Percentiles rank a stretch among this genome's conserved stretches.
Evolutionary conservation across 2,113 vertebrate species (phyloP).

Genomic region (Glareola pratincola): DNA sequence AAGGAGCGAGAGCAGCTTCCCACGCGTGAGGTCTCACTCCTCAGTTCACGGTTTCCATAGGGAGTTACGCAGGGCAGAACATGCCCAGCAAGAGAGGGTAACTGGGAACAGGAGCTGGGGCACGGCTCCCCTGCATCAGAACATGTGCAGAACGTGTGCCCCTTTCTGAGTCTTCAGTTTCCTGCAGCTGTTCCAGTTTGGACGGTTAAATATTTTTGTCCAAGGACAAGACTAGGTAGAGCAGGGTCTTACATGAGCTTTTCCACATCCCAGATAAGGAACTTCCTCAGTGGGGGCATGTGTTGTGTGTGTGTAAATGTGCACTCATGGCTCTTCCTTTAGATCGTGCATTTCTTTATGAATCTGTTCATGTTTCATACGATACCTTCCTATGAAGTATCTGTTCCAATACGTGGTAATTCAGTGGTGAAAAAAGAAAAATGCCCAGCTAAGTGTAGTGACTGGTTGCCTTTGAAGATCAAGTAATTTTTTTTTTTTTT

Average conservation of each 20-base stretch:
- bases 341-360: neutral
- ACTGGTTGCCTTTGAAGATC: neutral
- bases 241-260: neutral
- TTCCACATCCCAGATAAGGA: neutral
- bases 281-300: neutral
- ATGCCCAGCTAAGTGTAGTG: neutral
- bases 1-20: neutral
- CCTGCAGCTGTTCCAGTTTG: neutral
- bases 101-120: neutral
- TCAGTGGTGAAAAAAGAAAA: neutral
- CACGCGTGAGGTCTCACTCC: neutral
- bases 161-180: neutral
- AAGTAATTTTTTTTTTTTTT: neutral
- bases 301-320: neutral
- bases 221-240: neutral
- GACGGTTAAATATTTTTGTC: neutral
- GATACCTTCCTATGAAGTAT: neutral
- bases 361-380: neutral
- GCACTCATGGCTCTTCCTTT: neutral
- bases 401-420: neutral
- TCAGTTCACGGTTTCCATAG: neutral
- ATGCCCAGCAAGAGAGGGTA: neutral
- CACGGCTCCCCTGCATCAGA: rapidly evolving
- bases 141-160: neutral
- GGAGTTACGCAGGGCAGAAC: neutral